Evolutionary conservation across 1,140 invertebrate species (phyloP).

Genomic region (Papilio xuthus): DNA sequence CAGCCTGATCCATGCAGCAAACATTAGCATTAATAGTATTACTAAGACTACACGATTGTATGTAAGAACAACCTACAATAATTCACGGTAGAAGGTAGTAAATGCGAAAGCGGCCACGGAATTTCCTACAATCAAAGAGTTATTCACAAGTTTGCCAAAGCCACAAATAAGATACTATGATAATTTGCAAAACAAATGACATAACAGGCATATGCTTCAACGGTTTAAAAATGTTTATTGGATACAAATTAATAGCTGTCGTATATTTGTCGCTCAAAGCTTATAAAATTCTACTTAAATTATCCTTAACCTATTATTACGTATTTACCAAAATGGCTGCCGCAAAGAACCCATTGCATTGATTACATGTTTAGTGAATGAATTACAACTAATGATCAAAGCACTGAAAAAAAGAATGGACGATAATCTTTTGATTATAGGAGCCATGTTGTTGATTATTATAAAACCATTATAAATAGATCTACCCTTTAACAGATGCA

Average conservation of each 20-base stretch:
- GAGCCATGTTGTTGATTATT: slow-evolving; percentile 55
- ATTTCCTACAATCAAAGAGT: too few relatives aligned
- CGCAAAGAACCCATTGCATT: slow-evolving; percentile 48
- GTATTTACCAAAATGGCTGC: slow-evolving; percentile 16
- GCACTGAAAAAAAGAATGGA: slow-evolving; percentile 72
- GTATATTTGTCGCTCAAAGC: slow-evolving; percentile 14
- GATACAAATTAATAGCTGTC: slow-evolving; percentile 14
- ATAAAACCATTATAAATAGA: slow-evolving; percentile 73
- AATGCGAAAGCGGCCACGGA: slow-evolving; percentile 40
- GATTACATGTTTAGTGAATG: slow-evolving; percentile 58
- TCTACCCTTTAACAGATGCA: slow-evolving; percentile 67
- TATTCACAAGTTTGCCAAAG: too few relatives aligned
- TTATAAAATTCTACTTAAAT: slow-evolving; percentile 19
- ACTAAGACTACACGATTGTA: slow-evolving; percentile 44
- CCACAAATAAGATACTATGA: too few relatives aligned
- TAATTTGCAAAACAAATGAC: not conserved
- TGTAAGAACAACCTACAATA: not conserved
- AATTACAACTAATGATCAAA: slow-evolving; percentile 66
- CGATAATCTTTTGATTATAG: slow-evolving; percentile 70
- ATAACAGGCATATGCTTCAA: not conserved
- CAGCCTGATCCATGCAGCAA: too few relatives aligned
- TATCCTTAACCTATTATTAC: slow-evolving; percentile 18
- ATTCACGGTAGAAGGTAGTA: slow-evolving; percentile 15
- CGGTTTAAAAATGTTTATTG: not conserved
- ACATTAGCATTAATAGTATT: too few relatives aligned